A percentile compares a stretch with the other conserved stretches of the same genome.
phyloP scores from a whole-genome alignment of 2,888 invertebrate genomes.

The Erebia aethiops region DNA sequence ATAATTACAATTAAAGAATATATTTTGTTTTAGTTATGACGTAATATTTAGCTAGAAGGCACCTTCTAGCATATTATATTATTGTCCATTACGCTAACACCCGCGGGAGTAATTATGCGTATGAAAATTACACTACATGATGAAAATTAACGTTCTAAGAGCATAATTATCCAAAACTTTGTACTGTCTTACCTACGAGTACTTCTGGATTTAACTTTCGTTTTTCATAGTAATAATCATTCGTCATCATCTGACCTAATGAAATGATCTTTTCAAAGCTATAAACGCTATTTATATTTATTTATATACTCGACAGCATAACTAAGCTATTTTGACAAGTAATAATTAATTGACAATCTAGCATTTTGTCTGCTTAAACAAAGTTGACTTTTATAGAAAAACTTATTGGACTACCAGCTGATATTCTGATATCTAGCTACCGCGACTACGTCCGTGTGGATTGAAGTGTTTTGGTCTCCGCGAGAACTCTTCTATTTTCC shows the following conservation, averaged over 20 bases:
- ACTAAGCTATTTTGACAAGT: too few species aligned
- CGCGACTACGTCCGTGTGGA: too few species aligned
- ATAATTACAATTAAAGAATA: too few species aligned
- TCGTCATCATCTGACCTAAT: not conserved
- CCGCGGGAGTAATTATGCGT: conserved; percentile 7
- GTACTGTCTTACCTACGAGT: not conserved
- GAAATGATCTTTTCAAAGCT: not conserved
- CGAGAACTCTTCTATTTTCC: too few species aligned
- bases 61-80: conserved; percentile 1
- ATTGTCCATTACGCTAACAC: conserved; percentile 5
- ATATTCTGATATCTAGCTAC: too few species aligned
- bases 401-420: too few species aligned
- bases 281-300: not conserved
- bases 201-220: not conserved
- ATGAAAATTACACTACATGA: conserved; percentile 13
- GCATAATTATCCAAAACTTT: conserved; percentile 3
- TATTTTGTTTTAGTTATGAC: not conserved
- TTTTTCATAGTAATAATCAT: not conserved
- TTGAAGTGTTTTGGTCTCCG: too few species aligned
- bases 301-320: too few species aligned
- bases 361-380: too few species aligned
- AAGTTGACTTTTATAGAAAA: too few species aligned
- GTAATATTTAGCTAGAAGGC: not conserved
- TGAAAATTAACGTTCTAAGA: conserved; percentile 15
- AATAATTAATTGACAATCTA: too few species aligned